Evolutionary conservation across 2,797 vertebrate genomes (phyloP).

Genomic region (Semotilus atromaculatus): DNA sequence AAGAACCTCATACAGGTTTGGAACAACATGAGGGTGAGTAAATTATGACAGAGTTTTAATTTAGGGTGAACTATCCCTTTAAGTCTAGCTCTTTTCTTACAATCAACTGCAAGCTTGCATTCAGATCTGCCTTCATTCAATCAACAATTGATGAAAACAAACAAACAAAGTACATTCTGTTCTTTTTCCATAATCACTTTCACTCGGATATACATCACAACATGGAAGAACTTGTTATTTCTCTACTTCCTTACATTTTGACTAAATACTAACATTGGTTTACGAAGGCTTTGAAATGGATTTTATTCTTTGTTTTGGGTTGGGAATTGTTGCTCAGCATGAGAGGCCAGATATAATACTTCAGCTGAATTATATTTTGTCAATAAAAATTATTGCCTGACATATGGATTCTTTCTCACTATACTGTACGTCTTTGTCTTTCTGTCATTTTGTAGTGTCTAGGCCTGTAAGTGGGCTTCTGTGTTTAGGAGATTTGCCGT

Average conservation of each 20-base stretch:
- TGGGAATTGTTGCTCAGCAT: neutral
- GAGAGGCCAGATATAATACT: neutral
- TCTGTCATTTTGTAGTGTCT: conserved; percentile 74
- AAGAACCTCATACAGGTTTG: too few relatives aligned
- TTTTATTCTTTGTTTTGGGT: neutral
- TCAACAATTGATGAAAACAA: neutral
- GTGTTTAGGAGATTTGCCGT: conserved; percentile 81
- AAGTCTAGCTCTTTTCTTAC: neutral
- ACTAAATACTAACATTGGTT: neutral
- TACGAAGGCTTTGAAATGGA: neutral
- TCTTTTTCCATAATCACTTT: neutral
- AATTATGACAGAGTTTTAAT: too few relatives aligned
- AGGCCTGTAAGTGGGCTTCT: conserved; percentile 85
- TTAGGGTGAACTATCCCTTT: too few relatives aligned
- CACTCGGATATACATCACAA: neutral
- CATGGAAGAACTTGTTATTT: neutral
- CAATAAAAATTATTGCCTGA: neutral
- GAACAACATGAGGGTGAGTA: too few relatives aligned
- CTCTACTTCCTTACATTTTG: neutral
- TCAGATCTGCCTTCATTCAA: neutral
- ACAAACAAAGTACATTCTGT: neutral
- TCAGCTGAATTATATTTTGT: neutral
- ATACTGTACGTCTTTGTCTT: conserved; percentile 17
- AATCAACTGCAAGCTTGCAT: neutral
- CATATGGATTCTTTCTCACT: conserved; percentile 21